Conservation (phyloP, 92 coral and sea anemone genomes). For the Epizoanthus ramosus region DNA sequence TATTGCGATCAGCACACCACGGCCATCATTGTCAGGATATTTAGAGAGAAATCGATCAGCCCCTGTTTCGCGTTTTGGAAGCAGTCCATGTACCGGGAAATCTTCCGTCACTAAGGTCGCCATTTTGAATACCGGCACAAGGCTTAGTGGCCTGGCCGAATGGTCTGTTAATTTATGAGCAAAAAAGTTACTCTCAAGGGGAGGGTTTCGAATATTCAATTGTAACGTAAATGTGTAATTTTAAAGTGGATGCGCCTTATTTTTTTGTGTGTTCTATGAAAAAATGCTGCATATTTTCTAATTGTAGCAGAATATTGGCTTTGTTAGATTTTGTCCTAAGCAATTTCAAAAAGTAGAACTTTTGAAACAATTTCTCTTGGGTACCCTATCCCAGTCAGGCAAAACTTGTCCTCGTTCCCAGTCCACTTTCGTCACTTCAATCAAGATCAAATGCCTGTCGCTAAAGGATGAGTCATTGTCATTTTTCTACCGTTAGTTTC, state of each 20-base stretch:
- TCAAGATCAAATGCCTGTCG: too few relatives aligned
- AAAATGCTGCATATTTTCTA: too few relatives aligned
- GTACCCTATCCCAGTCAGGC: background rate
- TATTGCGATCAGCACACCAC: constrained; percentile 89
- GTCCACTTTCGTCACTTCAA: background rate
- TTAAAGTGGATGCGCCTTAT: too few relatives aligned
- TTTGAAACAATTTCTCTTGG: too few relatives aligned
- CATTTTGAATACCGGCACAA: constrained; percentile 57
- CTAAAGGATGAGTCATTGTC: background rate
- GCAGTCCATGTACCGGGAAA: constrained; percentile 91
- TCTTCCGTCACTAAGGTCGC: constrained; percentile 76
- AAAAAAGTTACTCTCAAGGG: background rate
- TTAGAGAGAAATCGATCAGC: constrained; percentile 86
- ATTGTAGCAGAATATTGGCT: too few relatives aligned
- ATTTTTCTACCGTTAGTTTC: background rate
- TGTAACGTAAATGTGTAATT: too few relatives aligned
- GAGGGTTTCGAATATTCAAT: background rate
- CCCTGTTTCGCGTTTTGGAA: constrained; percentile 95
- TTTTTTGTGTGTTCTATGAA: too few relatives aligned
- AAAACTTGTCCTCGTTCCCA: constrained; percentile 7
- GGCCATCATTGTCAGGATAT: constrained; percentile 92
- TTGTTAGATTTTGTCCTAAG: too few relatives aligned
- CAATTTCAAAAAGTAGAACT: too few relatives aligned
- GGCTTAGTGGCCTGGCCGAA: constrained; percentile 23
- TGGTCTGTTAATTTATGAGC: background rate